Evolutionary conservation across 2,888 invertebrate species (phyloP).

Genomic region (Leucophenga maculata): DNA sequence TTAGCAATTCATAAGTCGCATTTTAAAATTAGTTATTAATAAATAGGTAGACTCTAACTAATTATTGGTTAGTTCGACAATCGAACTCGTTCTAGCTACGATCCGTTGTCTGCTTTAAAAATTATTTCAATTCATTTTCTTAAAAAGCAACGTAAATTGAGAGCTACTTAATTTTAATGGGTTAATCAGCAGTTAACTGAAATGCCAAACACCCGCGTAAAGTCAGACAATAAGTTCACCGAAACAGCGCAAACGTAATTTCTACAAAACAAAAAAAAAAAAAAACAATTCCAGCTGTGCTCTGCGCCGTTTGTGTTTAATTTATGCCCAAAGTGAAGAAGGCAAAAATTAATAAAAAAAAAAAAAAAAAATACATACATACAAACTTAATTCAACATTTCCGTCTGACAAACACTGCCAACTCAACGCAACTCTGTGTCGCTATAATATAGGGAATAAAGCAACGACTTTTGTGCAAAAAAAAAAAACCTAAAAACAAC

Average conservation of each 20-base stretch:
- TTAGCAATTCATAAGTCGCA: too few species aligned
- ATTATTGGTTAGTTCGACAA: too few species aligned
- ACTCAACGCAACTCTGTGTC: not conserved
- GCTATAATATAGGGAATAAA: not conserved
- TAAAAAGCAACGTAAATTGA: too few species aligned
- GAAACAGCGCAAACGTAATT: too few species aligned
- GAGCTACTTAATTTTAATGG: not conserved
- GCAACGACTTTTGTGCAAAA: slow-evolving; percentile 6
- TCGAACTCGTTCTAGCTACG: too few species aligned
- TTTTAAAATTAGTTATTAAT: too few species aligned
- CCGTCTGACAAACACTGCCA: slow-evolving; percentile 16
- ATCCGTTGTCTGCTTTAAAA: too few species aligned
- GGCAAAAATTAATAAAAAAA: not conserved
- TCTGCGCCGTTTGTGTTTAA: not conserved
- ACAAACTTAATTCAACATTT: not conserved
- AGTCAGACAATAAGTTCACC: not conserved
- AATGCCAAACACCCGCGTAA: slow-evolving; percentile 52
- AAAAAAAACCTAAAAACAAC: not conserved
- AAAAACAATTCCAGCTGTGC: slow-evolving; percentile 27
- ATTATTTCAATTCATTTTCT: too few species aligned
- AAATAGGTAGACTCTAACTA: too few species aligned
- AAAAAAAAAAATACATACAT: not conserved
- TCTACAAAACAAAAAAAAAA: slow-evolving; percentile 2
- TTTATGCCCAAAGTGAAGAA: slow-evolving; percentile 1
- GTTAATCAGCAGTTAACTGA: slow-evolving; percentile 38